Conservation (phyloP, 2,797 vertebrate genomes). For the Mycteria americana region DNA sequence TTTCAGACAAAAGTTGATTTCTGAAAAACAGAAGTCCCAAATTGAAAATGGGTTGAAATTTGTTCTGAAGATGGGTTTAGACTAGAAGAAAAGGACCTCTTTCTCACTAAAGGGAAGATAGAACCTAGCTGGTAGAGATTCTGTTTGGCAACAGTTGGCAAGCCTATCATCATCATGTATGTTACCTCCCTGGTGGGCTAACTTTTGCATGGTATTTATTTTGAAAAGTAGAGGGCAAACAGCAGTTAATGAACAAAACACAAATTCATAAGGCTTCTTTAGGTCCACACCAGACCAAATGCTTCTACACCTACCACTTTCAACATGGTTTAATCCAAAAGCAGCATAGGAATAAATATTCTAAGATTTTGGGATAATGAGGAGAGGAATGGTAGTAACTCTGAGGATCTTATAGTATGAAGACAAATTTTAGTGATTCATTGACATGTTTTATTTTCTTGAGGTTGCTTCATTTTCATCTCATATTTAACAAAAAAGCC, state of each 20-base stretch:
- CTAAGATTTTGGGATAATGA: not conserved
- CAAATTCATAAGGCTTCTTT: not conserved
- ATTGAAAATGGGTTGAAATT: not conserved
- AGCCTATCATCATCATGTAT: not conserved
- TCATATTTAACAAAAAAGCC: not conserved
- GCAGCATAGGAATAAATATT: not conserved
- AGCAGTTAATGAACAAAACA: not conserved
- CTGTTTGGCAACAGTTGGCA: not conserved
- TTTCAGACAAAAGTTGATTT: not conserved
- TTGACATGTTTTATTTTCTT: not conserved
- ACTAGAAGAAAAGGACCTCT: not conserved
- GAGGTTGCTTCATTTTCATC: not conserved
- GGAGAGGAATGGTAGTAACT: not conserved
- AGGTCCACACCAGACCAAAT: not conserved
- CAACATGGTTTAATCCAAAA: not conserved
- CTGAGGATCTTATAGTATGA: not conserved
- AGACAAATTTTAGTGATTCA: not conserved
- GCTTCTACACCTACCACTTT: not conserved
- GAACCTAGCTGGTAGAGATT: not conserved
- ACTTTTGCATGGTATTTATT: not conserved
- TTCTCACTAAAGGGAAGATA: not conserved
- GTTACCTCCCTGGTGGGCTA: not conserved
- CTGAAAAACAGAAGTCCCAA: not conserved
- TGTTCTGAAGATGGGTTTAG: not conserved
- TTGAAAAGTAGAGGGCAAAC: not conserved